phyloP scores from a whole-genome alignment of 2,113 vertebrate species.

The Notothenia coriiceps region DNA sequence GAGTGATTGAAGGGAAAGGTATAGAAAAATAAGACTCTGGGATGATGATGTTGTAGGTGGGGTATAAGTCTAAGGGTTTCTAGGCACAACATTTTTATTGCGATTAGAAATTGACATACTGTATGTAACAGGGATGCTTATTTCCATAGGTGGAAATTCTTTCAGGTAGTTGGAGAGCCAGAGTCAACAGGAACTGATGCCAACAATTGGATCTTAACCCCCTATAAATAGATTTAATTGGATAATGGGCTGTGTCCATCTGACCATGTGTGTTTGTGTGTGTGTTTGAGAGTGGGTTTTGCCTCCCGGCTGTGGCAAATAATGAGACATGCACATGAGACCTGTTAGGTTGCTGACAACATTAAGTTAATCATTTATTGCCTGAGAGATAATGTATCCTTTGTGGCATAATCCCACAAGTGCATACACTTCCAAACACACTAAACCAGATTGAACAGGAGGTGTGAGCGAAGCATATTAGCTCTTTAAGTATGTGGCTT shows the following conservation, averaged over 20 bases:
- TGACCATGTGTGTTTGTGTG: not conserved
- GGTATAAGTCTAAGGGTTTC: not conserved
- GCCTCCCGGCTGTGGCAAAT: constrained; percentile 68
- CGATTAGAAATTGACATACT: not conserved
- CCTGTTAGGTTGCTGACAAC: constrained; percentile 62
- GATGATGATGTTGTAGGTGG: not conserved
- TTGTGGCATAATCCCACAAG: constrained; percentile 28
- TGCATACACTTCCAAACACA: constrained; percentile 3
- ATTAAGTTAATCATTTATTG: constrained; percentile 78
- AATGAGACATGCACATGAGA: constrained; percentile 64
- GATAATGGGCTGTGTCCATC: constrained; percentile 23
- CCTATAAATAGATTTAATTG: constrained; percentile 25
- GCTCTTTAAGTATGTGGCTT: not conserved
- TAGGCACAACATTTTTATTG: not conserved
- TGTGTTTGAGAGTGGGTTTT: not conserved
- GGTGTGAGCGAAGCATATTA: constrained; percentile 21
- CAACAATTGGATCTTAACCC: constrained; percentile 23
- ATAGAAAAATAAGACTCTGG: constrained; percentile 5
- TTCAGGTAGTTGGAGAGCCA: constrained; percentile 10
- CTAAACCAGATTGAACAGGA: constrained; percentile 10
- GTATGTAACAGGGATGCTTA: not conserved
- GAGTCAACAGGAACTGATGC: constrained; percentile 15
- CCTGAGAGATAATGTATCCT: constrained; percentile 66
- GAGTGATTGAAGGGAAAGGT: constrained; percentile 1
- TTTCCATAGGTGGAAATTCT: not conserved